Evolutionary conservation across 2,888 invertebrate species (phyloP).

Genomic region (Omphaloscelis lunosa): DNA sequence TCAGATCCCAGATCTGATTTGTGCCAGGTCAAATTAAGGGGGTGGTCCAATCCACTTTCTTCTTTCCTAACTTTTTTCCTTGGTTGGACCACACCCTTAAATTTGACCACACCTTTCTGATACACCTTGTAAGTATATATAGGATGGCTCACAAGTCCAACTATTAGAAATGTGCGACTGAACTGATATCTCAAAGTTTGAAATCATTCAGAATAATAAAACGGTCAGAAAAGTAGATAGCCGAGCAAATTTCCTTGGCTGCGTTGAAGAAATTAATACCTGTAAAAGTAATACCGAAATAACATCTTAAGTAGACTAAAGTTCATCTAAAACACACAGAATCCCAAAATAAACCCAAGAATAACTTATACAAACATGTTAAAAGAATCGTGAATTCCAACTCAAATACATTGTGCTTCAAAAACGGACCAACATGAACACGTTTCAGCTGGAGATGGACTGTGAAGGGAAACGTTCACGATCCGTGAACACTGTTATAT

Average conservation of each 20-base stretch:
- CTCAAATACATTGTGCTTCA: slow-evolving; percentile 37
- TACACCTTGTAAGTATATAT: no score
- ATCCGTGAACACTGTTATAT: slow-evolving; percentile 36
- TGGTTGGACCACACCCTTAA: no score
- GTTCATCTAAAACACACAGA: background rate
- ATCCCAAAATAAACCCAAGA: background rate
- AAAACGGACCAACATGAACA: slow-evolving; percentile 36
- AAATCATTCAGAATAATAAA: background rate
- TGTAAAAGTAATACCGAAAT: background rate
- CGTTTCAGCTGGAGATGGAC: slow-evolving; percentile 35
- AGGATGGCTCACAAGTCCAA: background rate
- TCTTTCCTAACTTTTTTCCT: no score
- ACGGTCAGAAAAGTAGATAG: background rate
- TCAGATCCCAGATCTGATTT: no score
- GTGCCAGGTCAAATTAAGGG: no score
- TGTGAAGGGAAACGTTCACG: slow-evolving; percentile 16
- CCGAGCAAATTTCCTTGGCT: fast-evolving
- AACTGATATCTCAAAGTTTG: background rate
- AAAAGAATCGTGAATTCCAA: slow-evolving; percentile 5
- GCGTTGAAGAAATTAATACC: background rate
- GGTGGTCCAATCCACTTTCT: no score
- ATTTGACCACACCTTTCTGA: no score
- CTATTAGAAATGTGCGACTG: background rate
- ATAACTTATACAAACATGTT: slow-evolving; percentile 3
- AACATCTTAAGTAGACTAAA: no score